phyloP scores from a whole-genome alignment of 2,888 invertebrate species.

The Sicus ferrugineus region DNA sequence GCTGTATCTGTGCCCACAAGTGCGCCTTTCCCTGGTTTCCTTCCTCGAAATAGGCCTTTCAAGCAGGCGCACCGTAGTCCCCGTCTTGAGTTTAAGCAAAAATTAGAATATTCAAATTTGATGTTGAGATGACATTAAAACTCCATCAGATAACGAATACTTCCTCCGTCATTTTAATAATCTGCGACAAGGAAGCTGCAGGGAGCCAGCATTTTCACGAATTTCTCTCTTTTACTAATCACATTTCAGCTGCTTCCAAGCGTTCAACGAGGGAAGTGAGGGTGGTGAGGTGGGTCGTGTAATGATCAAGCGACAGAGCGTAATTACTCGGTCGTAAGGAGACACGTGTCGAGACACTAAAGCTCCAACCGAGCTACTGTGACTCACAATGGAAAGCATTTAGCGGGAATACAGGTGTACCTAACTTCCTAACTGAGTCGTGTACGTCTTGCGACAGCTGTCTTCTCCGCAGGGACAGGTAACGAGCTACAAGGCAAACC shows the following conservation, averaged over 20 bases:
- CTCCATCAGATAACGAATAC: neutral
- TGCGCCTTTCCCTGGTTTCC: too few species aligned
- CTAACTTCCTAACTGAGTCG: neutral
- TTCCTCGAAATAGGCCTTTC: too few species aligned
- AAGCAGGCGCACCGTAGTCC: neutral
- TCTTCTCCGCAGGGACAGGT: neutral
- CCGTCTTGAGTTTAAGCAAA: neutral
- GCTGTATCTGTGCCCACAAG: too few species aligned
- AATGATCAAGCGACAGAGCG: neutral
- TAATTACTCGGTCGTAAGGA: neutral
- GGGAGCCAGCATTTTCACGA: neutral
- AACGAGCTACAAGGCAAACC: neutral
- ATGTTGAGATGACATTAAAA: slow-evolving; percentile 1
- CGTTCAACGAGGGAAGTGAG: neutral
- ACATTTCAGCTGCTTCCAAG: neutral
- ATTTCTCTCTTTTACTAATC: neutral
- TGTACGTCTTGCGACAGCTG: neutral
- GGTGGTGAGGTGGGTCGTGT: neutral
- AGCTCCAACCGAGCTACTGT: neutral
- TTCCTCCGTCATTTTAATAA: neutral
- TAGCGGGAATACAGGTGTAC: slow-evolving; percentile 9
- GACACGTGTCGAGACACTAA: neutral
- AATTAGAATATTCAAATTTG: neutral
- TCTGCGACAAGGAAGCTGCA: neutral
- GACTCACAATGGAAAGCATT: neutral